Evolutionary conservation across 2,113 vertebrate genomes (phyloP).

Genomic region (Catharus minimus): DNA sequence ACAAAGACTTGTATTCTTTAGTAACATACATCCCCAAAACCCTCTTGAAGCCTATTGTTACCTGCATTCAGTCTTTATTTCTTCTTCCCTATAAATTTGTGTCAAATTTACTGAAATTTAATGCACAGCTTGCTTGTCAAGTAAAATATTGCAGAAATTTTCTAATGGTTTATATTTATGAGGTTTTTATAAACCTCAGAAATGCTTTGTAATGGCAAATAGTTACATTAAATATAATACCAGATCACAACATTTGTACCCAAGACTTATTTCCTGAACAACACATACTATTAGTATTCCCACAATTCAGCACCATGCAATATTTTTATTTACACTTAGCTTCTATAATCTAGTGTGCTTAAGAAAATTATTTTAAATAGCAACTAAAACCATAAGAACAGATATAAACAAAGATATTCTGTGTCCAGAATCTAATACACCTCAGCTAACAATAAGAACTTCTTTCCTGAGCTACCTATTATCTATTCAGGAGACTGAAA

Average conservation of each 20-base stretch:
- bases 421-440: not conserved
- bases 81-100: not conserved
- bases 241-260: not conserved
- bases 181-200: not conserved
- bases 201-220: not conserved
- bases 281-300: not conserved
- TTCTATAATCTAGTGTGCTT: not conserved
- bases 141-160: not conserved
- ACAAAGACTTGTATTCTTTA: not conserved
- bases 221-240: not conserved
- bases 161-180: not conserved
- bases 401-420: not conserved
- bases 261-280: not conserved
- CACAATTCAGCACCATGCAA: not conserved
- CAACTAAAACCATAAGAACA: not conserved
- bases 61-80: not conserved
- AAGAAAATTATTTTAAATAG: not conserved
- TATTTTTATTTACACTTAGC: not conserved
- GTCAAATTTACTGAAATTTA: not conserved
- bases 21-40: not conserved
- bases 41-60: not conserved
- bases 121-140: not conserved
- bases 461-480: not conserved
- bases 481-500: conserved; percentile 24
- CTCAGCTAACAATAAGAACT: not conserved